phyloP scores from a whole-genome alignment of 2,888 invertebrate species.

The Sphaerophoria taeniata region DNA sequence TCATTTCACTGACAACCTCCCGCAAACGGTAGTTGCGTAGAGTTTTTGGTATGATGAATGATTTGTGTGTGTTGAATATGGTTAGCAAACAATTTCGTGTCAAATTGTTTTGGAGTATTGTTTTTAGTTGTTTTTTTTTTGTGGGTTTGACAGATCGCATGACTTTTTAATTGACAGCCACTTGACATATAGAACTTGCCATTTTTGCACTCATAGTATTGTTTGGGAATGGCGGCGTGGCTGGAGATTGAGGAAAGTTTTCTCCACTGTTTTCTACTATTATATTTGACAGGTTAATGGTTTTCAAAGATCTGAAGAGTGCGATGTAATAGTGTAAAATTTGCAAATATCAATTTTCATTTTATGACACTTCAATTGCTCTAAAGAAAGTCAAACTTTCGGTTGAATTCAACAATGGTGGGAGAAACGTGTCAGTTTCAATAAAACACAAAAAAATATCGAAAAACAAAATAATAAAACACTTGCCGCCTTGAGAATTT shows the following conservation, averaged over 20 bases:
- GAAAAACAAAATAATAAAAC: conserved; percentile 11
- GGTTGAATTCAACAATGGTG: conserved; percentile 8
- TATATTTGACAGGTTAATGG: conserved; percentile 12
- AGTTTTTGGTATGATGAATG: conserved; percentile 8
- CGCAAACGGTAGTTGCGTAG: conserved; percentile 7
- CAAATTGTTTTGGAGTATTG: conserved; percentile 34
- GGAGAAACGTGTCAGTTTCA: conserved; percentile 40
- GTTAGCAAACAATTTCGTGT: conserved; percentile 18
- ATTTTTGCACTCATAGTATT: neutral
- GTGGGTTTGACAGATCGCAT: conserved; percentile 54
- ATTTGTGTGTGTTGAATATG: conserved; percentile 32
- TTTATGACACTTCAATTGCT: too few species aligned
- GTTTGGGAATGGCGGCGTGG: neutral
- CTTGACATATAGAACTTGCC: conserved; percentile 37
- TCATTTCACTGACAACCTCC: conserved; percentile 43
- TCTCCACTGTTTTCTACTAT: neutral
- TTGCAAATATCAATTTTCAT: too few species aligned
- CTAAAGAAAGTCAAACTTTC: conserved; percentile 10
- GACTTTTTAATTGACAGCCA: conserved; percentile 45
- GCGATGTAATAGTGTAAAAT: too few species aligned
- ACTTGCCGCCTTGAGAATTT: conserved; percentile 24
- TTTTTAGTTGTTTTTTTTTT: conserved; percentile 23
- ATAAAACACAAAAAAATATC: neutral
- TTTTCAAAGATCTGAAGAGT: neutral
- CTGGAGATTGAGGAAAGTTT: conserved; percentile 43